phyloP scores from a whole-genome alignment of 2,797 vertebrate genomes.

The Anguilla marmorata region DNA sequence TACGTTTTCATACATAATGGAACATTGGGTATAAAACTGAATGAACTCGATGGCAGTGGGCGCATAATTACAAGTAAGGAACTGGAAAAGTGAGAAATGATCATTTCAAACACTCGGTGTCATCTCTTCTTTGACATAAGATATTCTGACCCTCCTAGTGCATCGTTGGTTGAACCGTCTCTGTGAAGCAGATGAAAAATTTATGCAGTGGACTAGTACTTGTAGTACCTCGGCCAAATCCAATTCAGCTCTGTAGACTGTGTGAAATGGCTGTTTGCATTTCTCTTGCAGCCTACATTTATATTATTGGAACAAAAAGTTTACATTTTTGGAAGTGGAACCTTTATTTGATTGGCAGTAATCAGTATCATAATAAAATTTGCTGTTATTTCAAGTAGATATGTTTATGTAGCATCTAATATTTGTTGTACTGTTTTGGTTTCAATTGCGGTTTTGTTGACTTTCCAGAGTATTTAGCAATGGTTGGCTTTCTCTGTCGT shows the following conservation, averaged over 20 bases:
- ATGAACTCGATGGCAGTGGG: conserved; percentile 47
- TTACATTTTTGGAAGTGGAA: conserved; percentile 32
- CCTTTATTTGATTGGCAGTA: conserved; percentile 46
- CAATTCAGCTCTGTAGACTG: not conserved
- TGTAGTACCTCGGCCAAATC: not conserved
- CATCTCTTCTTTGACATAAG: conserved; percentile 60
- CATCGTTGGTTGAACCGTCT: conserved; percentile 58
- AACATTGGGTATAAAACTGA: not conserved
- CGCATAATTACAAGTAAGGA: conserved; percentile 69
- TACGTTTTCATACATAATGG: not conserved
- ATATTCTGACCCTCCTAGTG: conserved; percentile 55
- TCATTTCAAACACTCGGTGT: conserved; percentile 57
- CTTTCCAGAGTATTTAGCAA: conserved; percentile 50
- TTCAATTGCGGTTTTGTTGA: conserved; percentile 55
- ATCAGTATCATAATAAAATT: conserved; percentile 43
- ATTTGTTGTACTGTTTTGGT: conserved; percentile 52
- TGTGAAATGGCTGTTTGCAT: not conserved
- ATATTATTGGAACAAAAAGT: conserved; percentile 41
- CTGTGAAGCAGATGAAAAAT: conserved; percentile 55
- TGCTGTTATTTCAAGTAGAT: conserved; percentile 51
- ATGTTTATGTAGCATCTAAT: conserved; percentile 41
- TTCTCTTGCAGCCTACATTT: not conserved
- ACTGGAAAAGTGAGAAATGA: conserved; percentile 68
- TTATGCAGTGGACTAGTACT: not conserved
- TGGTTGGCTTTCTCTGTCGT: conserved; percentile 35